Conservation (phyloP, 2,888 invertebrate genomes). For the Nomada fucata region DNA sequence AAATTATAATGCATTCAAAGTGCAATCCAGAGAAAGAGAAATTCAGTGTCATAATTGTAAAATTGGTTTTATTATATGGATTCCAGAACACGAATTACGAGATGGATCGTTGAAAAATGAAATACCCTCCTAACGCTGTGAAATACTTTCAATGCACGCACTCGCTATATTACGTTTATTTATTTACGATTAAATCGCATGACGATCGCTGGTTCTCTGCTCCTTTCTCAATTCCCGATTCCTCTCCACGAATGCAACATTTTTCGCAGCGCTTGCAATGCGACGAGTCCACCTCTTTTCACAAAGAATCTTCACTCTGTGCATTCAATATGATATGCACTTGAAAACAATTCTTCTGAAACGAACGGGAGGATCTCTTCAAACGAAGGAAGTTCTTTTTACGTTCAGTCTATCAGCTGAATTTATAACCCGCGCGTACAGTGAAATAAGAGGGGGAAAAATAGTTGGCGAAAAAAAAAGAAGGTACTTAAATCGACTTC, state of each 20-base stretch:
- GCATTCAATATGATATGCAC: constrained; percentile 39
- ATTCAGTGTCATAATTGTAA: too few relatives aligned
- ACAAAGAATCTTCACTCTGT: constrained; percentile 13
- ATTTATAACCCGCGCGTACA: constrained; percentile 20
- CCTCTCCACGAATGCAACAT: constrained; percentile 26
- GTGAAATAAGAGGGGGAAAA: not conserved
- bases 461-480: not conserved
- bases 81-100: not conserved
- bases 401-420: constrained; percentile 32
- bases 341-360: constrained; percentile 48
- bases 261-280: constrained; percentile 32
- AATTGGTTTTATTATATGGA: not conserved
- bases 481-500: not conserved
- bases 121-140: not conserved
- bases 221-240: constrained; percentile 4
- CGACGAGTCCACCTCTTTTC: constrained; percentile 35
- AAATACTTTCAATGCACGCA: not conserved
- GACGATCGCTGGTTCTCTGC: not conserved
- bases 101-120: not conserved
- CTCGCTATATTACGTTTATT: constrained; percentile 7
- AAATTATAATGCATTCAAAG: too few relatives aligned
- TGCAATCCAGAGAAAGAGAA: too few relatives aligned
- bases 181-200: constrained; percentile 37
- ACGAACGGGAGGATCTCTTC: constrained; percentile 32
- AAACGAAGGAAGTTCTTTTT: constrained; percentile 27